These are phyloP conservation scores for Enteromius radiatus DNA, from an alignment of 2,797 vertebrate genomes.

Conservation along the genomic window DNA sequence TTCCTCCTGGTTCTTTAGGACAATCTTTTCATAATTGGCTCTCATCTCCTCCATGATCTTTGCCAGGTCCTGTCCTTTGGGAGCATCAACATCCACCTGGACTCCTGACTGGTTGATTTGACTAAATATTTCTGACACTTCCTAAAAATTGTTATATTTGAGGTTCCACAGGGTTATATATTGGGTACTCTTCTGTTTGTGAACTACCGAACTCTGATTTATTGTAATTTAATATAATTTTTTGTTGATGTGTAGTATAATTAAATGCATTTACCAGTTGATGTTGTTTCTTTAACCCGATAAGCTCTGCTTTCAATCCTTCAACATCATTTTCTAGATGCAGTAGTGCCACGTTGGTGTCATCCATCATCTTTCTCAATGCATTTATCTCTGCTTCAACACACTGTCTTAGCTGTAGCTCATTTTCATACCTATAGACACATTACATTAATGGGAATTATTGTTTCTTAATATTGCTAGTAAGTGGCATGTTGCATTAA, in stretches of 20 bases:
- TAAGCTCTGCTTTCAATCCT: constrained; percentile 83
- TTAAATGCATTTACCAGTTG: constrained; percentile 71
- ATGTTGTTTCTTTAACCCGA: constrained; percentile 83
- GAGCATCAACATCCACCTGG: constrained; percentile 89
- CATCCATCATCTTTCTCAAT: constrained; percentile 84
- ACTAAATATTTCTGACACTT: constrained; percentile 87
- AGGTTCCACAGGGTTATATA: not conserved
- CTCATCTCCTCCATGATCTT: constrained; percentile 89
- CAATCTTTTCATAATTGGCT: constrained; percentile 87
- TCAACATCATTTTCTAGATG: constrained; percentile 85
- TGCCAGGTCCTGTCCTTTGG: constrained; percentile 87
- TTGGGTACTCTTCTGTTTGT: not conserved
- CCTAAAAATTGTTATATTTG: constrained; percentile 78
- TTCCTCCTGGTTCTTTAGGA: constrained; percentile 87
- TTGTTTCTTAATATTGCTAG: not conserved
- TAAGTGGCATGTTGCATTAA: not conserved
- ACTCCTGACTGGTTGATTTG: constrained; percentile 84
- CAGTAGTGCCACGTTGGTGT: constrained; percentile 80
- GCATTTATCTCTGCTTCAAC: constrained; percentile 87
- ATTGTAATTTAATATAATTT: not conserved
- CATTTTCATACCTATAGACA: constrained; percentile 82
- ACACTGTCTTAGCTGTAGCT: constrained; percentile 85
- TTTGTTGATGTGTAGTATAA: not conserved
- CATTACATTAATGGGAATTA: not conserved
- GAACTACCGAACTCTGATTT: not conserved